Evolutionary conservation across 2,888 invertebrate genomes (phyloP), one percentile per base, ranked within the genome.

Genomic region (Tigriopus californicus): DNA sequence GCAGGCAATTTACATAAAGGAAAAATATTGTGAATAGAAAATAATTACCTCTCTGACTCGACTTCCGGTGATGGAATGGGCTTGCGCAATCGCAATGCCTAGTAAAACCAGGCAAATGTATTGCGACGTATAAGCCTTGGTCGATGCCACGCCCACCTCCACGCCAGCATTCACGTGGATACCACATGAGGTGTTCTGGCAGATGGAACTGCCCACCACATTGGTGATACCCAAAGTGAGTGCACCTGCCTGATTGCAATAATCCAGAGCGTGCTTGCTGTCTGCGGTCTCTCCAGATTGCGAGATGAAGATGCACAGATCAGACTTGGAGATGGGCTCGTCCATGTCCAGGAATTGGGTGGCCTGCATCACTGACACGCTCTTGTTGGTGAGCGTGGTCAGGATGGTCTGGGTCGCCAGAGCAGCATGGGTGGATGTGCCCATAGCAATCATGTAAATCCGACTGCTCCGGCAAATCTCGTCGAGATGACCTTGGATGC

Each of bases 211-310:
- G 12, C 20, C 60, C 42, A 25, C 41, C n/a, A 41, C 60, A 46
- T 60, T 60, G 18, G 20, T 22, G 15, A 60, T 60, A 2, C 55
- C 55, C 15, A 55, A 55, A 2, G 33, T 60, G 41, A 33, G 13
- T 20, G 47, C 22, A 15, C 60, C 60, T 3, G 11, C n/a, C 13
- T 15, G 13, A 53, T 62, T 60, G 18, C 55, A 22, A 8, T 42
- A 64, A 64, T 66, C 62, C 15, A 70, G 62, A 8, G 70, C 70
- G 59, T 65, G 66, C 52, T 71, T 63, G 2, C 71, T 71, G 61
- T 70, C 70, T n/a, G 71, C 71, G 20, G 70, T 70, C 62, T 70
- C 70, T 58, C 70, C 65, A 15, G 56, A 52, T 61, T 63, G 61
- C 8, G 57, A 63, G 47, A 63, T 54, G 44, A 46, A 15, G 13